These are phyloP conservation scores for Galleria mellonella DNA, from an alignment of 1,140 invertebrate genomes.

Conservation along the genomic window DNA sequence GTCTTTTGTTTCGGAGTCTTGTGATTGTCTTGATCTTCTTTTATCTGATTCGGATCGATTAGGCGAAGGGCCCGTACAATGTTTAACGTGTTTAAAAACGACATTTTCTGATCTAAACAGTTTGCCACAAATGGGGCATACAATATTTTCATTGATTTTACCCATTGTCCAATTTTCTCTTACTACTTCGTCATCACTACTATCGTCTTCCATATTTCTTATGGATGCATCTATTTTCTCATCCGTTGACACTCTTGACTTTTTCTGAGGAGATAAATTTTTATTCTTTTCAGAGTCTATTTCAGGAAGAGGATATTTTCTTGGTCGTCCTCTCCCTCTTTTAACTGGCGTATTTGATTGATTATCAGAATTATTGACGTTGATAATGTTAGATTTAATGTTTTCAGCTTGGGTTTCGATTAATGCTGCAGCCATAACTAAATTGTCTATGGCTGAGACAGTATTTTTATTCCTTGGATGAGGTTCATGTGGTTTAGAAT, in stretches of 20 bases:
- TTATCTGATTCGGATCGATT: constrained; percentile 58
- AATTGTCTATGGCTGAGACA: constrained; percentile 55
- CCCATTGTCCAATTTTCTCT: constrained; percentile 69
- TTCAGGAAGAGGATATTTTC: constrained; percentile 57
- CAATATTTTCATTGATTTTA: constrained; percentile 66
- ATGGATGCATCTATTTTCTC: constrained; percentile 29
- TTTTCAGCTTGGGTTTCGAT: constrained; percentile 55
- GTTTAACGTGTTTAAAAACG: constrained; percentile 71
- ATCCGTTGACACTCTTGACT: constrained; percentile 21
- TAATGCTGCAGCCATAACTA: constrained; percentile 62
- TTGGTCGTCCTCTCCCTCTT: constrained; percentile 57
- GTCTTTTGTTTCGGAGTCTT: constrained; percentile 38
- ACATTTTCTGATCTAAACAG: constrained; percentile 68
- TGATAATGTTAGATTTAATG: constrained; percentile 18
- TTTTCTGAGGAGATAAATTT: constrained; percentile 44
- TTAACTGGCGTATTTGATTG: constrained; percentile 41
- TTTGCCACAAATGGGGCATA: constrained; percentile 70
- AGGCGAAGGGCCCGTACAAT: constrained; percentile 64
- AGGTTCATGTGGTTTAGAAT: constrained; percentile 17
- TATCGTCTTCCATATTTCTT: constrained; percentile 18
- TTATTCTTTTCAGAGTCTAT: constrained; percentile 22
- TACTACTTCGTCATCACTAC: constrained; percentile 43
- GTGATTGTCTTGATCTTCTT: constrained; percentile 36
- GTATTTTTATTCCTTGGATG: constrained; percentile 24
- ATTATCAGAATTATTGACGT: constrained; percentile 15